Base-by-base conservation (phyloP, 2,888 invertebrate genomes). In the Archips crataeganus region DNA sequence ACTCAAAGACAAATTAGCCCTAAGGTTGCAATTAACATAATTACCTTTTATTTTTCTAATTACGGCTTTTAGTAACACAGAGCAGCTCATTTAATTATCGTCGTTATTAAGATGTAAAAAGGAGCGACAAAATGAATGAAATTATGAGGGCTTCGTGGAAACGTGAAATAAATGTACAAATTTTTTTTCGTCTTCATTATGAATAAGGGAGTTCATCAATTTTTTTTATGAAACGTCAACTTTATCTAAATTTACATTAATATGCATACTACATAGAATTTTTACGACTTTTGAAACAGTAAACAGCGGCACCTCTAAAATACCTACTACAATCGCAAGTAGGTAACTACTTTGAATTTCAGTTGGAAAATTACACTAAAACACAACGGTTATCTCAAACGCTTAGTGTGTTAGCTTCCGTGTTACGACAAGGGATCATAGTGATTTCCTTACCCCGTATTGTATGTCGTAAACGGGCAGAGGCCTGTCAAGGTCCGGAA, bases 401-500 rank as follows among this genome's bases (percentile, higher is more conserved):
- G 23, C 51, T 23, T 23, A 15, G 15, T 54, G 51, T 23, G 23
- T 39, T 47, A 13, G 45, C 23, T 57, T 70, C 63, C 57, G 63
- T 57, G n/a, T 23, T 63, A 57, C 45, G 45, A 64, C 57, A 47
- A 62, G 62, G 49, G 15, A 34, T 10, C 54, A 11, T n/a, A n/a
- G 39, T 59, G 23, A 71, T 71, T 69, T 74, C 64, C 89, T 86
- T 79, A 95, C 95, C 86, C 95, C 95, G 78, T 94, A 95, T 77
- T 94, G 93, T 68, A 95, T 91, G 73, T 94, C 93, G 81, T 93
- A 95, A 23, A 95, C 93, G 0, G 95, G 95, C 71, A 94, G 78
- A 8, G 91, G 90, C 70, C 87, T 84, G 77, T 94, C 90, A 64
- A 94, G 85, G 78, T 92, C 92, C 49, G 93, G 92, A 23, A 94